A percentile compares a stretch with the other conserved stretches of the same genome.
Conservation (phyloP, 2,113 vertebrate species). For the Acanthochromis polyacanthus region DNA sequence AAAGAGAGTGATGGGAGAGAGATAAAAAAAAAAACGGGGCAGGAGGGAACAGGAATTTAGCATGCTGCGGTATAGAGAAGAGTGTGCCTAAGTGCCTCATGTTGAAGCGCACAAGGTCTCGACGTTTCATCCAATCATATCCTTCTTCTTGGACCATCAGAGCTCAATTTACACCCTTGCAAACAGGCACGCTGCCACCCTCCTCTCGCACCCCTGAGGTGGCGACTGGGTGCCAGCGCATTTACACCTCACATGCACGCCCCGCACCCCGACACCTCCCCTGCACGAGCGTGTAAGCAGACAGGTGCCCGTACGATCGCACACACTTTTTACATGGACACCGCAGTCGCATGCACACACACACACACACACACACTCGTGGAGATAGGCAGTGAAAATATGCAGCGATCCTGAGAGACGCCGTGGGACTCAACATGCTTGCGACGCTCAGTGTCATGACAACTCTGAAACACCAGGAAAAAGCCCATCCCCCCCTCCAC, state of each 20-base stretch:
- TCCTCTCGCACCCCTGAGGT: constrained; percentile 73
- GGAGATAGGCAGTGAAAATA: constrained; percentile 74
- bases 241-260: constrained; percentile 79
- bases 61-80: constrained; percentile 54
- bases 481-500: constrained; percentile 22
- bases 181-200: constrained; percentile 42
- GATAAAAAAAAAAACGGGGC: constrained; percentile 59
- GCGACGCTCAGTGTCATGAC: constrained; percentile 58
- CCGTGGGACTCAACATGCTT: constrained; percentile 67
- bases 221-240: constrained; percentile 74
- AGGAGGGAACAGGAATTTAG: constrained; percentile 64
- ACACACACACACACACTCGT: neutral
- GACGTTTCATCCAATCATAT: constrained; percentile 75
- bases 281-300: constrained; percentile 1
- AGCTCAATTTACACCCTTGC: constrained; percentile 84
- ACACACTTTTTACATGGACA: neutral
- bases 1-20: constrained; percentile 65
- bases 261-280: constrained; percentile 53
- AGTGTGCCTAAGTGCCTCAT: constrained; percentile 57
- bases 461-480: constrained; percentile 46
- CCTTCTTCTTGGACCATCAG: constrained; percentile 68
- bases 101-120: constrained; percentile 55
- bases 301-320: constrained; percentile 35
- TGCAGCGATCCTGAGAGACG: constrained; percentile 70
- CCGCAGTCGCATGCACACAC: neutral